phyloP scores from a whole-genome alignment of 35 echinoderm and acorn worm genomes.

The Anneissia japonica region DNA sequence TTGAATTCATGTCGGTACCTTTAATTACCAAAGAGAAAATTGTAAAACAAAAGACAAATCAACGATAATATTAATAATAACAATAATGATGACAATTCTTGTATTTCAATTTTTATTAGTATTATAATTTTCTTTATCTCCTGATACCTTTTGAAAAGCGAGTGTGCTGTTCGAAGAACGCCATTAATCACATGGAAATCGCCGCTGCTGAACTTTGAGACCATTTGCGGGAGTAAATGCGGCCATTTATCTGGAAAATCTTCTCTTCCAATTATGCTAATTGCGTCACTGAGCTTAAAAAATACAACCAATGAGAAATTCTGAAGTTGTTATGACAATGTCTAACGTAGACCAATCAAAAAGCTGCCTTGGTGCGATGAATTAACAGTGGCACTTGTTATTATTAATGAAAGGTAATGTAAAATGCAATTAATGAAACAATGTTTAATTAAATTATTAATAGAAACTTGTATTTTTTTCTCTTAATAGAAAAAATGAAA shows the following conservation, averaged over 20 bases:
- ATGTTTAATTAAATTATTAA: too few relatives aligned
- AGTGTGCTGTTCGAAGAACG: slow-evolving; percentile 79
- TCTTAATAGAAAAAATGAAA: too few relatives aligned
- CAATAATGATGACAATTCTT: background rate
- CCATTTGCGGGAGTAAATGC: slow-evolving; percentile 60
- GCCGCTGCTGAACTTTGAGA: slow-evolving; percentile 44
- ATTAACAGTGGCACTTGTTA: too few relatives aligned
- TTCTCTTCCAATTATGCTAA: slow-evolving; percentile 85
- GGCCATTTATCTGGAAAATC: slow-evolving; percentile 87
- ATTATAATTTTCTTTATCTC: background rate
- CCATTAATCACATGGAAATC: slow-evolving; percentile 84
- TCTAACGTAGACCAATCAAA: too few relatives aligned
- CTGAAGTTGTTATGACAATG: too few relatives aligned
- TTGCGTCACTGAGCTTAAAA: slow-evolving; percentile 94
- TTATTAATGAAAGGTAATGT: too few relatives aligned
- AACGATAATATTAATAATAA: too few relatives aligned
- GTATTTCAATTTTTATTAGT: background rate
- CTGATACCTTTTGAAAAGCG: slow-evolving; percentile 86
- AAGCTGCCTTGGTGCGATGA: too few relatives aligned
- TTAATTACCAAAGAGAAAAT: background rate
- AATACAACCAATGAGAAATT: too few relatives aligned
- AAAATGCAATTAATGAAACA: too few relatives aligned
- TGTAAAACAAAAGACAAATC: background rate
- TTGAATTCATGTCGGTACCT: slow-evolving; percentile 99
- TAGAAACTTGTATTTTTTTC: too few relatives aligned